Percentiles rank a stretch among this genome's conserved stretches.
Evolutionary conservation across 64 coral and sea anemone genomes (phyloP).

Genomic region (Pocillopora damicornis): DNA sequence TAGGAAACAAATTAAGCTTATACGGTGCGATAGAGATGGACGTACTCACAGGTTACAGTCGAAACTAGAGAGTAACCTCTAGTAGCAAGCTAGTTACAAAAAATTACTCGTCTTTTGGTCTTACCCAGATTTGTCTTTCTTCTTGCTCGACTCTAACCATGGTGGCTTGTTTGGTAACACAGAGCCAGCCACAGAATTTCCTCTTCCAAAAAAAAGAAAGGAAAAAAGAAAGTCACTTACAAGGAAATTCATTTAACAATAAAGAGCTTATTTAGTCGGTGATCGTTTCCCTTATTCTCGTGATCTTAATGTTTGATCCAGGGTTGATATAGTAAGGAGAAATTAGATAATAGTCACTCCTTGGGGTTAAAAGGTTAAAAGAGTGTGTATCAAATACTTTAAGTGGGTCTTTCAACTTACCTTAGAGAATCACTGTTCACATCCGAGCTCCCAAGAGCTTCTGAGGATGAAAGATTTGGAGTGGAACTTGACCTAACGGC

Average conservation of each 20-base stretch:
- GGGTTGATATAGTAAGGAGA: too few relatives aligned
- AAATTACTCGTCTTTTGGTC: not conserved
- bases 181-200: constrained; percentile 50
- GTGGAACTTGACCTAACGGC: constrained; percentile 59
- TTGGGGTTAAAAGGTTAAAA: not conserved
- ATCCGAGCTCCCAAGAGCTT: constrained; percentile 9
- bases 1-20: not conserved
- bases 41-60: too few relatives aligned
- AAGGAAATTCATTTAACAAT: too few relatives aligned
- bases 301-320: too few relatives aligned
- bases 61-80: not conserved
- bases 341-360: too few relatives aligned
- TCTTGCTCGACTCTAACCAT: constrained; percentile 73
- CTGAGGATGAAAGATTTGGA: constrained; percentile 80
- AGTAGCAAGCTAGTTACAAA: not conserved
- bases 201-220: constrained; percentile 15
- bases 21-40: not conserved
- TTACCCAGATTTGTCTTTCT: constrained; percentile 62
- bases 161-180: constrained; percentile 66
- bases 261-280: too few relatives aligned
- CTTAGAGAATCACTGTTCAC: constrained; percentile 10
- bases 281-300: too few relatives aligned
- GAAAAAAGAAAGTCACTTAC: not conserved
- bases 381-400: not conserved
- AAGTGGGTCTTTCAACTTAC: not conserved